These are phyloP conservation scores for Heliconius charithonia DNA, from an alignment of 2,888 invertebrate species.

Conservation along the genomic window DNA sequence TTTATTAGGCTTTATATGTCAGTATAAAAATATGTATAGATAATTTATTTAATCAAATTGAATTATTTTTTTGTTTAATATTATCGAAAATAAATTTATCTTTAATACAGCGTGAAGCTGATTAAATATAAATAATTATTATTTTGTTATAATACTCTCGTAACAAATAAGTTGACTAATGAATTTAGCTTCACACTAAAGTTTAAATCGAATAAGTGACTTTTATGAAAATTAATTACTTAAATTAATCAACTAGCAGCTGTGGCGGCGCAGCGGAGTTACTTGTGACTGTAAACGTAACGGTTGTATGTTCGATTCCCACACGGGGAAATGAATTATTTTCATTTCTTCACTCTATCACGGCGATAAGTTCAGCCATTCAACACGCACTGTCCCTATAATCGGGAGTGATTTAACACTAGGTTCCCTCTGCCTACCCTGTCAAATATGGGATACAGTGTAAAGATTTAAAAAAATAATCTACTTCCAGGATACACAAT, in stretches of 20 bases:
- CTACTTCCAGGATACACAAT: constrained; percentile 26
- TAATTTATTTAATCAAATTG: too few species aligned
- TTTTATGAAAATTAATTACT: constrained; percentile 3
- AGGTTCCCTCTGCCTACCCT: background rate
- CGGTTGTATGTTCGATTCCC: background rate
- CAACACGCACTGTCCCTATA: background rate
- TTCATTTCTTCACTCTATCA: background rate
- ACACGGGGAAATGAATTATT: background rate
- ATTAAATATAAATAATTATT: background rate
- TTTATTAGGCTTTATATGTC: too few species aligned
- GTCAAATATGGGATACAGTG: background rate
- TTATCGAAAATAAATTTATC: background rate
- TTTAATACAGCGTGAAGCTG: too few species aligned
- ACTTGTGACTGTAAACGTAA: background rate
- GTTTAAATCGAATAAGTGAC: background rate
- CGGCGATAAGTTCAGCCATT: background rate
- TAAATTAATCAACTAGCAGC: background rate
- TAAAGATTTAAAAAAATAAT: background rate
- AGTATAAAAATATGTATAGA: too few species aligned
- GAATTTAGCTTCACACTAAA: background rate
- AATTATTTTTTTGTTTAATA: background rate
- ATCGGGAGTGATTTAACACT: background rate
- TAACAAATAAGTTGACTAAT: background rate
- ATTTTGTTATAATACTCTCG: background rate
- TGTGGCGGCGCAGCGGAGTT: background rate